These are phyloP conservation scores for Sanderia malayensis DNA, from an alignment of 30 jellyfish, hydroid and myxozoan species.

Conservation along the genomic window DNA sequence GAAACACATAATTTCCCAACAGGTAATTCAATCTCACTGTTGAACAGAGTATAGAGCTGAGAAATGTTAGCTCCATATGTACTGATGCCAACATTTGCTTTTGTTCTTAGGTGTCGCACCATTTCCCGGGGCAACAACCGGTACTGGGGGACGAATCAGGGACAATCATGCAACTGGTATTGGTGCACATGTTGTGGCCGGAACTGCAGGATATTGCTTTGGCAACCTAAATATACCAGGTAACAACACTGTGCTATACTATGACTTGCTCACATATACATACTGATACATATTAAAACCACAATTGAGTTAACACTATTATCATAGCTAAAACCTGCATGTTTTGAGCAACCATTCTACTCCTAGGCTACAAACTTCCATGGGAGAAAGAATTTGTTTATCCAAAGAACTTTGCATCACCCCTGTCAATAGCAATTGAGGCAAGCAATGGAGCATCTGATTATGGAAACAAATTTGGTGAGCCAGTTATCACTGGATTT, in stretches of 20 bases:
- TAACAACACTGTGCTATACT: too few species aligned
- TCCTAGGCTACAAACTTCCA: conserved; percentile 70
- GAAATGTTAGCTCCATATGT: too few species aligned
- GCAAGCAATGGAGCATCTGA: conserved; percentile 98
- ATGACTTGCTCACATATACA: too few species aligned
- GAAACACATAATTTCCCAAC: conserved; percentile 97
- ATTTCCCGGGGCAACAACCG: conserved; percentile 96
- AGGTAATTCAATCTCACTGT: conserved; percentile 27
- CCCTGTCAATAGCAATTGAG: conserved; percentile 79
- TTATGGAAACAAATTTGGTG: conserved; percentile 96
- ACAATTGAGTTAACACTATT: not conserved
- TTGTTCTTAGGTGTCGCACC: conserved; percentile 86
- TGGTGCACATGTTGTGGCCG: conserved; percentile 92
- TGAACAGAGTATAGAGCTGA: not conserved
- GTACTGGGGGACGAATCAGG: conserved; percentile 92
- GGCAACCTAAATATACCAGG: conserved; percentile 94
- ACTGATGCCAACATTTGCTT: too few species aligned
- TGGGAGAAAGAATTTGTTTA: conserved; percentile 75
- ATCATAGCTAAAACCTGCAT: too few species aligned
- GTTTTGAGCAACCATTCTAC: too few species aligned
- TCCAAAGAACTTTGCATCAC: conserved; percentile 85
- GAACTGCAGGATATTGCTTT: conserved; percentile 91
- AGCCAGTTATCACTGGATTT: conserved; percentile 87
- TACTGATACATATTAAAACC: not conserved
- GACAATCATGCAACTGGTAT: conserved; percentile 92